phyloP scores from a whole-genome alignment of 2,113 vertebrate genomes.

The Zosterops lateralis region DNA sequence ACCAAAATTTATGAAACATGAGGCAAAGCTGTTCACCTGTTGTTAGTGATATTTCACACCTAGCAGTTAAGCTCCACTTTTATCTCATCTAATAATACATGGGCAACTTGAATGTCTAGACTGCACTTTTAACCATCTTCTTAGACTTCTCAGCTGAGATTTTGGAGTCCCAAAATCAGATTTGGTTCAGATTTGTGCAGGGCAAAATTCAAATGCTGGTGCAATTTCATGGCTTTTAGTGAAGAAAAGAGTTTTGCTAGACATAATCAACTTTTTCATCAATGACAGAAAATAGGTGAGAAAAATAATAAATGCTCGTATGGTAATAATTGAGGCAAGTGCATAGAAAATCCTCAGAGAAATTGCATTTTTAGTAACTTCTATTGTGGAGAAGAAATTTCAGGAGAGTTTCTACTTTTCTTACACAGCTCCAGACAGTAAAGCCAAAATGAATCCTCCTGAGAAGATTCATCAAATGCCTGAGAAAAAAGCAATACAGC shows the following conservation, averaged over 20 bases:
- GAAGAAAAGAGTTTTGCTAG: background rate
- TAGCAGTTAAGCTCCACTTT: background rate
- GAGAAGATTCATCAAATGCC: background rate
- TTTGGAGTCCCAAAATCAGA: background rate
- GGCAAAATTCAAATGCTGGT: background rate
- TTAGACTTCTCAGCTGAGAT: background rate
- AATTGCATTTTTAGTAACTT: background rate
- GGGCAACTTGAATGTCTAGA: background rate
- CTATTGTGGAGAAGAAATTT: background rate
- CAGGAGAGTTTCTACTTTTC: background rate
- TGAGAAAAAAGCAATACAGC: background rate
- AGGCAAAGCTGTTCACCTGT: background rate
- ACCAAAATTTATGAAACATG: background rate
- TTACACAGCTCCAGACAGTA: background rate
- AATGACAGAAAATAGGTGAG: background rate
- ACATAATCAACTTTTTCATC: background rate
- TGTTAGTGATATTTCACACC: background rate
- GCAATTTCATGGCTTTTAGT: background rate
- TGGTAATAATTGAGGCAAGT: background rate
- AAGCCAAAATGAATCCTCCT: background rate
- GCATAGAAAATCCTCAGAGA: background rate
- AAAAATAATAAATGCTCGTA: rapidly evolving
- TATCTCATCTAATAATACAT: background rate
- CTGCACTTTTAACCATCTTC: background rate
- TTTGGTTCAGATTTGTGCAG: background rate